These are phyloP conservation scores for Spisula subtruncata DNA, from an alignment of 2,888 invertebrate species.

Conservation along the genomic window DNA sequence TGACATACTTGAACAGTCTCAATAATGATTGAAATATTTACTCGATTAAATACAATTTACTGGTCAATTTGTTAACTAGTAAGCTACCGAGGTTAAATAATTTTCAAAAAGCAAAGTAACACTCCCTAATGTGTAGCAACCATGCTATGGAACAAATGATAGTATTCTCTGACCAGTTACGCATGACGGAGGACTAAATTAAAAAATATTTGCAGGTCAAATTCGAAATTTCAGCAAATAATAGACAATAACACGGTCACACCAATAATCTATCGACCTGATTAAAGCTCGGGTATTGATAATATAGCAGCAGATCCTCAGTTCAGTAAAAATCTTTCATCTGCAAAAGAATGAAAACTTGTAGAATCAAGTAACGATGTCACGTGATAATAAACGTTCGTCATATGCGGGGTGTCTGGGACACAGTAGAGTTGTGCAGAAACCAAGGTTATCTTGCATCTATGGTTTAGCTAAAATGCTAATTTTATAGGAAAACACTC, in stretches of 20 bases:
- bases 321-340: constrained; percentile 73
- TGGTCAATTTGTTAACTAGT: background rate
- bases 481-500: no score
- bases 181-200: background rate
- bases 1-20: no score
- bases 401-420: background rate
- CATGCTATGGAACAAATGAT: background rate
- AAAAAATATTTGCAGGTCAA: background rate
- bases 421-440: background rate
- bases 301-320: constrained; percentile 50
- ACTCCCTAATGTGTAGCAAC: background rate
- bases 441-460: background rate
- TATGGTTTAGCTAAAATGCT: no score
- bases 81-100: background rate
- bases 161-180: no score
- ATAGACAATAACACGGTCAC: constrained; percentile 62
- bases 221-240: constrained; percentile 54
- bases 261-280: constrained; percentile 72
- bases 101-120: background rate
- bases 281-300: constrained; percentile 40
- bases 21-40: no score
- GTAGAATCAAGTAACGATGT: constrained; percentile 7
- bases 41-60: no score
- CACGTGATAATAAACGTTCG: background rate
- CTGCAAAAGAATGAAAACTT: constrained; percentile 59